Evolutionary conservation across 92 coral and sea anemone species (phyloP).

Genomic region (Palythoa grandiflora): DNA sequence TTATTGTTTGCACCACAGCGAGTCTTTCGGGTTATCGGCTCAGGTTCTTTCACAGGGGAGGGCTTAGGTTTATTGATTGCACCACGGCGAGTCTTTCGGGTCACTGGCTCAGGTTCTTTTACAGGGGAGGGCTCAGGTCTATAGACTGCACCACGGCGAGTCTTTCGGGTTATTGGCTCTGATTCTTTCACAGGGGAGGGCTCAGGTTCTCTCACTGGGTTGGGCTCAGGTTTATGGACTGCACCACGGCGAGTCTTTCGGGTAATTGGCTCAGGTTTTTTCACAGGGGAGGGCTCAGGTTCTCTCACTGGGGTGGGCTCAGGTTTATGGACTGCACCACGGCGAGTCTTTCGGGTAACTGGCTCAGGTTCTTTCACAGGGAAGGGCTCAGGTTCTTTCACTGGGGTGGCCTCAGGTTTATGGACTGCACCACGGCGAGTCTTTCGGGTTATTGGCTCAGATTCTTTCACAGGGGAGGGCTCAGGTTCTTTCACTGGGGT

Average conservation of each 20-base stretch:
- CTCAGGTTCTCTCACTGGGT: neutral
- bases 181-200: conserved; percentile 13
- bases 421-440: no score
- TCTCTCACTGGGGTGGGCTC: no score
- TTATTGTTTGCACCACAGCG: conserved; percentile 8
- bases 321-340: no score
- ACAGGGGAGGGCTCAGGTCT: neutral
- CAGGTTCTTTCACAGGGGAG: neutral
- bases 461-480: neutral
- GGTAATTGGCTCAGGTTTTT: neutral
- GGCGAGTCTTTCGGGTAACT: neutral
- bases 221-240: no score
- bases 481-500: neutral
- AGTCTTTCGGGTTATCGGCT: neutral
- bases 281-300: conserved; percentile 17
- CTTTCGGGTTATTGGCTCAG: neutral
- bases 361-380: neutral
- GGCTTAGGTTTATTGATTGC: neutral
- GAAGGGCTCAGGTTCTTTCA: neutral
- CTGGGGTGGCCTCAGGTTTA: no score
- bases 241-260: neutral
- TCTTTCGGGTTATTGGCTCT: neutral
- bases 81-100: neutral
- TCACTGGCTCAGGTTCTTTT: neutral
- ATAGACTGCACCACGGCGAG: neutral